Evolutionary conservation across 2,888 invertebrate species (phyloP), one percentile per base, ranked within the genome.

Genomic region (Anarsia innoxiella): DNA sequence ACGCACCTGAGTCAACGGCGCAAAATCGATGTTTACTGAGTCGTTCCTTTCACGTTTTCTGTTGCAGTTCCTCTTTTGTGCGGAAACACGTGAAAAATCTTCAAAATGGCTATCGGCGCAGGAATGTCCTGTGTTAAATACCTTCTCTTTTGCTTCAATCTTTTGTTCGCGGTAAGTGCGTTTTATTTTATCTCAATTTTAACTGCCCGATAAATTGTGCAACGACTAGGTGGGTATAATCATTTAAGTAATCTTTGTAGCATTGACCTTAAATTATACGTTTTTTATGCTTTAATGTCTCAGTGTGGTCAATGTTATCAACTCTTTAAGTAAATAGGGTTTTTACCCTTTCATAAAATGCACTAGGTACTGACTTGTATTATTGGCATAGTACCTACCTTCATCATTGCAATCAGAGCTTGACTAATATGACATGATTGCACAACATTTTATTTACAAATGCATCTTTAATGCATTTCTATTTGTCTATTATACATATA

Each of bases 121-220:
- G 93, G 93, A 66, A 92, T 94, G 90, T 90, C 93, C 56, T 94
- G 94, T 84, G 90, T 95, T 56, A 96, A 96, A 82, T 95, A 93
- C 73, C 87, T 96, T 42, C 88, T 96, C 33, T 95, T 95, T 76
- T 87, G 92, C 54, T 94, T 95, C 87, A 96, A 95, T 80, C 88
- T 95, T 52, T 77, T 94, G 51, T 93, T 95, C 84, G 94, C 94
- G 80, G 96, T 96, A 83, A 91, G 93, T n/a, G n/a, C n/a, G n/a
- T 41, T 14, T 23, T 30, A 53, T 48, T 42, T 44, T 55, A 53
- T 50, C n/a, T n/a, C n/a, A n/a, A n/a, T n/a, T n/a, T n/a, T n/a
- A n/a, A n/a, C n/a, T n/a, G n/a, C n/a, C n/a, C n/a, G n/a, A n/a
- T n/a, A n/a, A n/a, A n/a, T n/a, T n/a, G n/a, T n/a, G n/a, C n/a